phyloP scores from a whole-genome alignment of 2,113 vertebrate genomes.

The Lasiurus cinereus region DNA sequence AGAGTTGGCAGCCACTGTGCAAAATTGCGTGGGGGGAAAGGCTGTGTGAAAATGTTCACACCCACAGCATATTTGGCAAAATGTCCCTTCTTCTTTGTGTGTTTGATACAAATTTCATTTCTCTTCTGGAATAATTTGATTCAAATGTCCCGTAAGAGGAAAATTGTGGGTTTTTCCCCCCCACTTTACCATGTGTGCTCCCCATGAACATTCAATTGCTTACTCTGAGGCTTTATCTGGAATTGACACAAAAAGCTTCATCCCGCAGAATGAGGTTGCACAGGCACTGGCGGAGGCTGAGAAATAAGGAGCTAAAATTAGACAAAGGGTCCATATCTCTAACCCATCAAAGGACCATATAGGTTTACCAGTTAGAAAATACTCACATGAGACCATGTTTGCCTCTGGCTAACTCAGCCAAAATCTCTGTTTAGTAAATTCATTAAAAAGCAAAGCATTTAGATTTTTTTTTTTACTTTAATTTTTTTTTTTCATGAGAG shows the following conservation, averaged over 20 bases:
- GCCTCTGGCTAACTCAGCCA: neutral
- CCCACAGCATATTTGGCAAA: neutral
- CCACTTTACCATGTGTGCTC: neutral
- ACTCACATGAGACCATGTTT: constrained; percentile 10
- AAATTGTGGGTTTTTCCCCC: neutral
- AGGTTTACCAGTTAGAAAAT: constrained; percentile 35
- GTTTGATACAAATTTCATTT: constrained; percentile 61
- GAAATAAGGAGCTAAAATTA: constrained; percentile 66
- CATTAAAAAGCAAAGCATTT: constrained; percentile 43
- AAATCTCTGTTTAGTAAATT: constrained; percentile 42
- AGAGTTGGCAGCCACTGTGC: constrained; percentile 9
- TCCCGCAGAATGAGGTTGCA: neutral
- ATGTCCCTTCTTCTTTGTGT: constrained; percentile 54
- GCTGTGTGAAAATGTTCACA: constrained; percentile 55
- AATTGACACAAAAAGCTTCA: constrained; percentile 34
- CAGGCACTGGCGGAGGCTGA: constrained; percentile 22
- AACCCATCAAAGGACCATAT: constrained; percentile 20
- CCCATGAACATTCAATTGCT: neutral
- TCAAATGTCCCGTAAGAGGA: constrained; percentile 28
- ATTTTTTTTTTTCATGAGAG: constrained; percentile 2
- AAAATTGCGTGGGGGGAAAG: neutral
- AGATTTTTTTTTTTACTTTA: constrained; percentile 24
- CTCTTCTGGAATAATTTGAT: constrained; percentile 51
- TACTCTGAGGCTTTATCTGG: constrained; percentile 60
- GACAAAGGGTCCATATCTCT: neutral